A percentile compares a stretch with the other conserved stretches of the same genome.
Evolutionary conservation across 2,797 vertebrate species (phyloP).

Genomic region (Chiloscyllium punctatum): DNA sequence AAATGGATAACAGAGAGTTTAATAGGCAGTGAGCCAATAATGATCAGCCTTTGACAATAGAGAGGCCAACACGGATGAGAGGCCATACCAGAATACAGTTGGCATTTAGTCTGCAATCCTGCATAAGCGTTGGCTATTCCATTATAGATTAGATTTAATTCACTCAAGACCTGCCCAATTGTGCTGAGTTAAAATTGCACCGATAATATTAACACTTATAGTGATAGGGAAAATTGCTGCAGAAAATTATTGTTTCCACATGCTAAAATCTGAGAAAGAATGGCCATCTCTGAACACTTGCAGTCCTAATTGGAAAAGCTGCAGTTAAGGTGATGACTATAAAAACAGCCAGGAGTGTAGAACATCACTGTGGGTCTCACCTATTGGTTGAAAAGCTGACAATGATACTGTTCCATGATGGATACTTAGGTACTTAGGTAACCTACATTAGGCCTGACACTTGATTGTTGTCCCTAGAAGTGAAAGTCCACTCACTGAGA

Average conservation of each 20-base stretch:
- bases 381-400: no score
- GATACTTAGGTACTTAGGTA: no score
- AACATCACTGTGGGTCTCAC: no score
- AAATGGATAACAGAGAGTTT: not conserved
- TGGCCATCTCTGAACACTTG: not conserved
- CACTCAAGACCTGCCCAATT: not conserved
- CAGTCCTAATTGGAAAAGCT: not conserved
- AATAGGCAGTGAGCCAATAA: not conserved
- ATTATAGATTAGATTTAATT: not conserved
- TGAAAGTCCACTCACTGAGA: no score
- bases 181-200: not conserved
- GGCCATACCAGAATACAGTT: not conserved
- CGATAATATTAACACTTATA: not conserved
- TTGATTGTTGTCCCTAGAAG: no score
- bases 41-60: not conserved
- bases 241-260: not conserved
- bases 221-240: not conserved
- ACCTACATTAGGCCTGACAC: no score
- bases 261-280: not conserved
- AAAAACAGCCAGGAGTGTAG: no score
- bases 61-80: not conserved
- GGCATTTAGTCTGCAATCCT: not conserved
- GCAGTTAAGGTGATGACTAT: no score
- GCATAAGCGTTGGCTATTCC: not conserved
- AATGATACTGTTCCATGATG: no score